These are phyloP conservation scores for Teleiodes luculella DNA, from an alignment of 2,888 invertebrate genomes.

Conservation along the genomic window DNA sequence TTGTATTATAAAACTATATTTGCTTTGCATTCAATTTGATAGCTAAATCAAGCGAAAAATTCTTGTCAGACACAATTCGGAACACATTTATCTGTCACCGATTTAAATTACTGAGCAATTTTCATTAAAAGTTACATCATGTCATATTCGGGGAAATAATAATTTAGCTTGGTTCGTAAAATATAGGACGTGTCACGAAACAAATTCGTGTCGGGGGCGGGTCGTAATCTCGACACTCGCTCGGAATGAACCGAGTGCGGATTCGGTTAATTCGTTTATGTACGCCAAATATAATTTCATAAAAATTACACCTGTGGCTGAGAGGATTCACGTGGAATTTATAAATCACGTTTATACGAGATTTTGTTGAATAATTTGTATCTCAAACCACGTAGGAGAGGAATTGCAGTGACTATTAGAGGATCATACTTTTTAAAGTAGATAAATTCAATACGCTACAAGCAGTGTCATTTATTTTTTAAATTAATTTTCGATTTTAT, in stretches of 20 bases:
- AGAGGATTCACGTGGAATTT: no score
- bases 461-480: no score
- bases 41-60: neutral
- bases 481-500: no score
- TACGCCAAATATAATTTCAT: neutral
- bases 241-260: neutral
- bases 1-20: no score
- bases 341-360: no score
- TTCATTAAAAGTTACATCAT: neutral
- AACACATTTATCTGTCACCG: neutral
- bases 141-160: neutral
- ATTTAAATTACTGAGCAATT: neutral
- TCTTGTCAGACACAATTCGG: neutral
- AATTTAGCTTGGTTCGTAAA: neutral
- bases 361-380: no score
- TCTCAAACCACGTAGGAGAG: no score
- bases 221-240: conserved; percentile 7
- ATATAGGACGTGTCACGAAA: neutral
- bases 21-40: no score
- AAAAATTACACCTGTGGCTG: conserved; percentile 7
- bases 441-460: no score
- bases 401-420: no score
- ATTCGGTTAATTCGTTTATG: conserved; percentile 7
- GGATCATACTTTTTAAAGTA: no score
- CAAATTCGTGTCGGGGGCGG: neutral